Evolutionary conservation across 2,113 vertebrate genomes (phyloP).

Genomic region (Ranitomeya variabilis): DNA sequence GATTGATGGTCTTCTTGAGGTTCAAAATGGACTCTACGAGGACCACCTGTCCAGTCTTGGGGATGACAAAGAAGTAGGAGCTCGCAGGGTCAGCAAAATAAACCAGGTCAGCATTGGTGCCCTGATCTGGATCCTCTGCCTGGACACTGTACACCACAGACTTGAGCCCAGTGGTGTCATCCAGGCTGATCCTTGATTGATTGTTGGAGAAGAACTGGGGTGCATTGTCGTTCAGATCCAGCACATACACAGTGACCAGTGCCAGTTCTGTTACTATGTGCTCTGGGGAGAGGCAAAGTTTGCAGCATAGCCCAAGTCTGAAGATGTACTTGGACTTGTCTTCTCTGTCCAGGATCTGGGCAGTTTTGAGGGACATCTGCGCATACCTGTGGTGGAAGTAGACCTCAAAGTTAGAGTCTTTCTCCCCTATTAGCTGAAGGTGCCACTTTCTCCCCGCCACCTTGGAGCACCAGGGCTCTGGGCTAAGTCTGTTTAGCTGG

Average conservation of each 20-base stretch:
- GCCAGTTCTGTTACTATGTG: conserved; percentile 70
- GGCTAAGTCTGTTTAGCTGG: conserved; percentile 76
- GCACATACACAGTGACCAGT: conserved; percentile 77
- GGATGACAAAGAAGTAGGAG: conserved; percentile 83
- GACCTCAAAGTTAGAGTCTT: conserved; percentile 76
- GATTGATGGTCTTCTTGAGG: conserved; percentile 72
- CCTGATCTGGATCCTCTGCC: conserved; percentile 79
- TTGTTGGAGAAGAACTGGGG: conserved; percentile 71
- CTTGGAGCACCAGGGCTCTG: conserved; percentile 72
- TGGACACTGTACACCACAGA: conserved; percentile 75
- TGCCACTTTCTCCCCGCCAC: conserved; percentile 67
- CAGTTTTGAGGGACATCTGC: conserved; percentile 77
- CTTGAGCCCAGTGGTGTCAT: conserved; percentile 80
- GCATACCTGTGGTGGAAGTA: conserved; percentile 80
- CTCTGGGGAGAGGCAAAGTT: conserved; percentile 63
- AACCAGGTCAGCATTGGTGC: conserved; percentile 82
- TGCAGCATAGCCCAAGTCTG: conserved; percentile 76
- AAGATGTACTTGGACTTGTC: conserved; percentile 74
- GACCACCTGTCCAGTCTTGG: conserved; percentile 83
- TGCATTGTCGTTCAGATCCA: conserved; percentile 86
- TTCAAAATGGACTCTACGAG: conserved; percentile 85
- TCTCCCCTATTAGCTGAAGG: conserved; percentile 79
- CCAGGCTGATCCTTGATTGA: conserved; percentile 69
- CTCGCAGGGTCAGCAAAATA: conserved; percentile 80
- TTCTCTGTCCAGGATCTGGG: conserved; percentile 79